Percentiles rank a stretch among this genome's conserved stretches.
phyloP scores from a whole-genome alignment of 2,797 vertebrate genomes.

The Otolemur crassicaudatus region DNA sequence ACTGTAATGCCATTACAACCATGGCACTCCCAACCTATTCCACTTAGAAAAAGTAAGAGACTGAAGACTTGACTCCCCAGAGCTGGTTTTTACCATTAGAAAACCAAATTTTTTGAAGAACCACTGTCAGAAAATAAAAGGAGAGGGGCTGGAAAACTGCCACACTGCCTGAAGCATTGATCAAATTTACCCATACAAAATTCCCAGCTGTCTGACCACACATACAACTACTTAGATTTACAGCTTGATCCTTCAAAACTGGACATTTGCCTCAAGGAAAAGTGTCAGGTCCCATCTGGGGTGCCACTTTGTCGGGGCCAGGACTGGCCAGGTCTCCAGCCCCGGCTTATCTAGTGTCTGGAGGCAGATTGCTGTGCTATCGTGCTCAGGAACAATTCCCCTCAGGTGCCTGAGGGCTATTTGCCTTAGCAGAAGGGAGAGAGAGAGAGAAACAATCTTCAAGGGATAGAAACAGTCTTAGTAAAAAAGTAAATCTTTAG shows the following conservation, averaged over 20 bases:
- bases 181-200: neutral
- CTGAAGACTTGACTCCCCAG: neutral
- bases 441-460: too few species aligned
- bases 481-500: too few species aligned
- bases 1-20: neutral
- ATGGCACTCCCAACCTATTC: neutral
- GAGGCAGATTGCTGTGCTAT: too few species aligned
- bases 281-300: neutral
- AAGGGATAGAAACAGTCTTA: too few species aligned
- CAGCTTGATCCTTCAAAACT: neutral
- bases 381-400: too few species aligned
- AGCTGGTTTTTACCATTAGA: neutral
- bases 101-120: slow-evolving; percentile 36
- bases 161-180: slow-evolving; percentile 14
- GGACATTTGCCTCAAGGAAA: slow-evolving; percentile 9
- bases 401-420: too few species aligned
- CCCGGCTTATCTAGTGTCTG: too few species aligned
- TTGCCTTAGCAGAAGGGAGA: too few species aligned
- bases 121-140: slow-evolving; percentile 46
- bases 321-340: too few species aligned
- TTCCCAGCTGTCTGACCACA: slow-evolving; percentile 1
- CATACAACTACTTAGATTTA: slow-evolving; percentile 18
- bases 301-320: too few species aligned
- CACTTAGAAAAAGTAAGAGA: neutral
- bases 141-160: neutral